Conservation (phyloP, 2,888 invertebrate genomes). For the Lydus trimaculatus region DNA sequence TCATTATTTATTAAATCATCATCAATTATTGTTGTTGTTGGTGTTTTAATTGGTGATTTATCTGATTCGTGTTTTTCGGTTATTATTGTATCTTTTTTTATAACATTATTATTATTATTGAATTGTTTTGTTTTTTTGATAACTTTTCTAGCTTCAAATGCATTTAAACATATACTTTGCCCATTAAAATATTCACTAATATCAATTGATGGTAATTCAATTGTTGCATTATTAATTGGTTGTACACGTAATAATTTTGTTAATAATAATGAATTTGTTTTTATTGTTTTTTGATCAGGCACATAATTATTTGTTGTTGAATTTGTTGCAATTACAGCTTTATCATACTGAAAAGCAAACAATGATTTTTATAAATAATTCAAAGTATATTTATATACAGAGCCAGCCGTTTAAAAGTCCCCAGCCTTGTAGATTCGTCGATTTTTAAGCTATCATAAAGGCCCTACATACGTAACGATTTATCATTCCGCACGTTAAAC, state of each 20-base stretch:
- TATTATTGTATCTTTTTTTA: conserved; percentile 13
- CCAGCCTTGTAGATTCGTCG: too few relatives aligned
- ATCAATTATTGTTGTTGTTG: neutral
- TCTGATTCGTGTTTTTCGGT: conserved; percentile 24
- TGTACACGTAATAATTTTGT: conserved; percentile 56
- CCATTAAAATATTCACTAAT: conserved; percentile 80
- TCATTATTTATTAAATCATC: conserved; percentile 9
- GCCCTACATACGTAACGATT: too few relatives aligned
- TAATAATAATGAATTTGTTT: conserved; percentile 41
- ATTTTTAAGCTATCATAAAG: too few relatives aligned
- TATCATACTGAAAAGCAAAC: conserved; percentile 45
- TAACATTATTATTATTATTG: too few relatives aligned
- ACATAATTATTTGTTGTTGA: conserved; percentile 42
- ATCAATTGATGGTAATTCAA: conserved; percentile 76
- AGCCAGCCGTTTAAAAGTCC: too few relatives aligned
- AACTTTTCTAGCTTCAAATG: conserved; percentile 77
- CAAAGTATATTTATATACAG: too few relatives aligned
- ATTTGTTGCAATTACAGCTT: conserved; percentile 45
- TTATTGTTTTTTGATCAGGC: conserved; percentile 42
- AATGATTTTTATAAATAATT: conserved; percentile 21
- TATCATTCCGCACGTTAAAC: too few relatives aligned
- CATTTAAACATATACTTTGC: conserved; percentile 78
- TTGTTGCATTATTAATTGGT: conserved; percentile 68
- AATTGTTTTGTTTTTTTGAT: too few relatives aligned
- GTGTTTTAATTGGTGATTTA: conserved; percentile 31